These are phyloP conservation scores for Potorous gilbertii DNA, from an alignment of 2,797 vertebrate genomes.

Conservation along the genomic window DNA sequence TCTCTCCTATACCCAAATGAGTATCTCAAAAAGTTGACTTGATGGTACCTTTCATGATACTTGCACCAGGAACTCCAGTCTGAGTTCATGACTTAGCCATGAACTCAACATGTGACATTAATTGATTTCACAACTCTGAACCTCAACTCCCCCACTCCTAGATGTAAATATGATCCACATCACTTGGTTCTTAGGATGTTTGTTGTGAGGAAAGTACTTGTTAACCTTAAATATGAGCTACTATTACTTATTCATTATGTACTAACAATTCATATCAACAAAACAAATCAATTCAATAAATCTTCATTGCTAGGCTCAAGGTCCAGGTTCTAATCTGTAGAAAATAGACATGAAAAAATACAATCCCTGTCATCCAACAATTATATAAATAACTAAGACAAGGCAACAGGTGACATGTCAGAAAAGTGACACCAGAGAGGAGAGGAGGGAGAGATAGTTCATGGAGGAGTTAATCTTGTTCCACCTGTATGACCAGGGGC, in stretches of 20 bases:
- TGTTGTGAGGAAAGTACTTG: neutral
- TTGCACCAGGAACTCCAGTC: neutral
- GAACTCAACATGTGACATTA: neutral
- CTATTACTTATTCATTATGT: neutral
- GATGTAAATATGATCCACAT: neutral
- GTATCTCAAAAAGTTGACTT: neutral
- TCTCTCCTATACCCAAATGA: neutral
- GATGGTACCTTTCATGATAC: neutral
- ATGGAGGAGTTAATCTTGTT: neutral
- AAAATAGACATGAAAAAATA: neutral
- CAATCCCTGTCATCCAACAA: neutral
- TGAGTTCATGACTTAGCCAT: neutral
- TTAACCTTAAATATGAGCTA: neutral
- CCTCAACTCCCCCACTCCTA: neutral
- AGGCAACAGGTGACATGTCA: neutral
- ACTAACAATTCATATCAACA: neutral
- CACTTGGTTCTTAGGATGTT: neutral
- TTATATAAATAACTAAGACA: neutral
- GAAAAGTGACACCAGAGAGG: neutral
- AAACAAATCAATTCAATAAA: neutral
- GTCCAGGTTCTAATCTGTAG: neutral
- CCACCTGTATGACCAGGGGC: neutral
- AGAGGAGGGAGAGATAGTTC: neutral
- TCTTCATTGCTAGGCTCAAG: neutral
- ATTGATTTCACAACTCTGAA: neutral